Evolutionary conservation across 2,888 invertebrate species (phyloP), one percentile per base, ranked within the genome.

Genomic region (Synergus gifuensis): DNA sequence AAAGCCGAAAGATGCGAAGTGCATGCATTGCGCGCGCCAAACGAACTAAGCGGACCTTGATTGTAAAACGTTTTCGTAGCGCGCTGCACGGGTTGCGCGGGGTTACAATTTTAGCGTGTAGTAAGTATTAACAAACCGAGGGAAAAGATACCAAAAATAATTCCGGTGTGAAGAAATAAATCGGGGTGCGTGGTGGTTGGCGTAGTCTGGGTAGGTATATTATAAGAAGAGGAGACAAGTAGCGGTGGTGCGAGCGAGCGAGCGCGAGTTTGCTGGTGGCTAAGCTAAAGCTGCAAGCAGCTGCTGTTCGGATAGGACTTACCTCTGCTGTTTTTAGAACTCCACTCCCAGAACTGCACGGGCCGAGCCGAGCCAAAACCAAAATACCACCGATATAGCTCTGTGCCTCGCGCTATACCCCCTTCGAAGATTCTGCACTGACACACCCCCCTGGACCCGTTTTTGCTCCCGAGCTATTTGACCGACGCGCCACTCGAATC

Each of bases 301-400:
- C 77, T 63, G 77, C 77, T 76, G 49, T 67, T 66, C 67, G 82
- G 81, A 83, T 77, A 88, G 85, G 89, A 92, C 92, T 92, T 92
- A 91, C 92, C 92, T 92, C 91, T 91, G 92, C 92, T 91, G 92
- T 92, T 91, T 92, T 92, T 92, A 91, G 92, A 92, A 89, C 92
- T 91, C 90, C 92, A 90, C 92, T 91, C 92, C 92, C 91, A 92
- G 92, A 91, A 91, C 91, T 90, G 91, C 90, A 87, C 90, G 91
- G 89, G 88, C 88, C 89, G 91, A 90, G 90, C 89, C 91, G 91
- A 92, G 92, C 92, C 92, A 92, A 92, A 92, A 91, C 92, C 90
- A 91, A 92, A 92, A 92, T 92, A 92, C 91, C 91, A 90, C 87
- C 91, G 89, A 89, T 89, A 87, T 88, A 87, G 87, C 84, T 78